Evolutionary conservation across 2,888 invertebrate species (phyloP).

Genomic region (Conchocele bisecta): DNA sequence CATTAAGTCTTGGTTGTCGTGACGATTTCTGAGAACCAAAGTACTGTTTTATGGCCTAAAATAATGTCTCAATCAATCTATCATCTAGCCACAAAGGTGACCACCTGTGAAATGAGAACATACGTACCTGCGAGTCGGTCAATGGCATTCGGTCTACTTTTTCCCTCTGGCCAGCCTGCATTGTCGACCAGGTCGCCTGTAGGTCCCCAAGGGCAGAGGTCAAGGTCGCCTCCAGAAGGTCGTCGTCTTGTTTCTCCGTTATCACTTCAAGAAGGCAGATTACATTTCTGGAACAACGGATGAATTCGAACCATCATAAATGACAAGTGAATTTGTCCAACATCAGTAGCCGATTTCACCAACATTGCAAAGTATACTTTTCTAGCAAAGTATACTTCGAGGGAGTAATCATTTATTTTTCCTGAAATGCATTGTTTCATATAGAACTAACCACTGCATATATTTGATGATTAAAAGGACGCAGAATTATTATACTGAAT

Average conservation of each 20-base stretch:
- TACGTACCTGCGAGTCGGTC: constrained; percentile 69
- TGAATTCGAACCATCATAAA: neutral
- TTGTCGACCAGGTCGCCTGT: constrained; percentile 71
- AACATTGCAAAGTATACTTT: too few relatives aligned
- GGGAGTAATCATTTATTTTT: too few relatives aligned
- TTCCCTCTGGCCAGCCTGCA: constrained; percentile 64
- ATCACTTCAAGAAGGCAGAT: constrained; percentile 73
- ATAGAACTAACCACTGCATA: too few relatives aligned
- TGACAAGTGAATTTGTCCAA: too few relatives aligned
- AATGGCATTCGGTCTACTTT: constrained; percentile 70
- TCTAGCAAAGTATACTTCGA: too few relatives aligned
- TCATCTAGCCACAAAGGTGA: neutral
- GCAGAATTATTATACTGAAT: too few relatives aligned
- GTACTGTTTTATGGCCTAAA: too few relatives aligned
- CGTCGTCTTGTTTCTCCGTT: constrained; percentile 51
- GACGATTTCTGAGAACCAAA: too few relatives aligned
- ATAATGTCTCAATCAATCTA: neutral
- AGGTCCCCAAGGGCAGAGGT: constrained; percentile 65
- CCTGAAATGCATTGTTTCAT: too few relatives aligned
- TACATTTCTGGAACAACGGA: constrained; percentile 69
- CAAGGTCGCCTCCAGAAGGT: constrained; percentile 55
- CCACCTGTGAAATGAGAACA: neutral
- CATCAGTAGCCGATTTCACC: too few relatives aligned
- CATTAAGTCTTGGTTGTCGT: too few relatives aligned
- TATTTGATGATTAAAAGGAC: too few relatives aligned